Conservation (phyloP, 2,113 vertebrate genomes). For the Patagioenas fasciata region DNA sequence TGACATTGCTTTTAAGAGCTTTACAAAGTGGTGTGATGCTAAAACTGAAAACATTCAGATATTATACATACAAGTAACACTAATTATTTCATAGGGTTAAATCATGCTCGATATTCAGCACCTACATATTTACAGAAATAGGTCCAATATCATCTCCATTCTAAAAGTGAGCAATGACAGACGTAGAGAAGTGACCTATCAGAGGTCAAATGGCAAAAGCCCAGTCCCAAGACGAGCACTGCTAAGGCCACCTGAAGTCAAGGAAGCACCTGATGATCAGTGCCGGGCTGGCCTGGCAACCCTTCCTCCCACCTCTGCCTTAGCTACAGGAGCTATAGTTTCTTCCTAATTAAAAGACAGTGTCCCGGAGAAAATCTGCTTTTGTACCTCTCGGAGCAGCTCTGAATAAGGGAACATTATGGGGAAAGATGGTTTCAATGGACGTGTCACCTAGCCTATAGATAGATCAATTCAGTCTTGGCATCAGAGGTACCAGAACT, state of each 20-base stretch:
- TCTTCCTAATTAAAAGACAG: background rate
- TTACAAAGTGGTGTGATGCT: background rate
- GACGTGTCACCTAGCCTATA: background rate
- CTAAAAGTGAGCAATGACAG: background rate
- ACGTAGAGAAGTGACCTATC: background rate
- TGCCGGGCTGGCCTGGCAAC: background rate
- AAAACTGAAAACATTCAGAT: background rate
- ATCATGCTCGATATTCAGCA: background rate
- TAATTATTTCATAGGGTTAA: background rate
- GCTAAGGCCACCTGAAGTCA: background rate
- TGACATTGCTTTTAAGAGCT: background rate
- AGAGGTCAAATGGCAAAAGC: background rate
- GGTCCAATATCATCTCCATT: background rate
- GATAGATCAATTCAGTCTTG: background rate
- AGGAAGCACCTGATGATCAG: background rate
- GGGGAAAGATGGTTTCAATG: background rate
- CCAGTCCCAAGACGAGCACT: background rate
- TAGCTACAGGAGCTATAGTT: background rate
- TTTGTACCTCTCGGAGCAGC: background rate
- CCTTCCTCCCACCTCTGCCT: background rate
- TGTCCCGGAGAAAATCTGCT: background rate
- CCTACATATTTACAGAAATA: background rate
- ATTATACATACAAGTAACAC: background rate
- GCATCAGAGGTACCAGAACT: background rate
- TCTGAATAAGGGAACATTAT: background rate